A percentile compares a stretch with the other conserved stretches of the same genome.
phyloP scores from a whole-genome alignment of 2,888 invertebrate genomes.

The Opisthograptis luteolata region DNA sequence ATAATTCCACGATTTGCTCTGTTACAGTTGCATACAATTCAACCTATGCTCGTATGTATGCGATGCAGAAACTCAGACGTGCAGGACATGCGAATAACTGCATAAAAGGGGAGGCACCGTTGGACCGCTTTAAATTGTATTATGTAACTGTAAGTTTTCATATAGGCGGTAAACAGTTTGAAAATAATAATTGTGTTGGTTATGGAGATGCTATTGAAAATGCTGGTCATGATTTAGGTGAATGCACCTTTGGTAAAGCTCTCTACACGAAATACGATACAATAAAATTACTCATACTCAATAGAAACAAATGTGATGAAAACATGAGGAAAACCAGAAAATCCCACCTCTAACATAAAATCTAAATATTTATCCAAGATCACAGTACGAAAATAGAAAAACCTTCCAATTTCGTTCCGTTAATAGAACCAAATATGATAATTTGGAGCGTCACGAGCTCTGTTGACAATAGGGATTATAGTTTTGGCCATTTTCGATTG shows the following conservation, averaged over 20 bases:
- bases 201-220: conserved; percentile 1
- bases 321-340: conserved; percentile 7
- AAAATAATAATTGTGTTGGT: conserved; percentile 25
- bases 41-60: conserved; percentile 53
- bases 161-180: conserved; percentile 16
- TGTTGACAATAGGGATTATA: conserved; percentile 40
- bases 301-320: not conserved
- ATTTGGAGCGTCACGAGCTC: conserved; percentile 37
- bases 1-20: conserved; percentile 59
- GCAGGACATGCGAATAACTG: conserved; percentile 49
- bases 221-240: conserved; percentile 6
- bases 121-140: conserved; percentile 37
- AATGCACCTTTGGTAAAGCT: not conserved
- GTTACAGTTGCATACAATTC: conserved; percentile 59
- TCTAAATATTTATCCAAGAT: conserved; percentile 15
- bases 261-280: no score
- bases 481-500: conserved; percentile 39
- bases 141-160: conserved; percentile 55
- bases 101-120: conserved; percentile 41
- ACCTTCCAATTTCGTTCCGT: conserved; percentile 28
- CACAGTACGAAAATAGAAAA: conserved; percentile 27
- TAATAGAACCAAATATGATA: conserved; percentile 32
- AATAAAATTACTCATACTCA: no score
- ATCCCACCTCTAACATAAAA: conserved; percentile 6
- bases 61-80: conserved; percentile 50